A percentile compares a stretch with the other conserved stretches of the same genome.
Conservation (phyloP, 2,113 vertebrate genomes). For the Chaetodon trifascialis region DNA sequence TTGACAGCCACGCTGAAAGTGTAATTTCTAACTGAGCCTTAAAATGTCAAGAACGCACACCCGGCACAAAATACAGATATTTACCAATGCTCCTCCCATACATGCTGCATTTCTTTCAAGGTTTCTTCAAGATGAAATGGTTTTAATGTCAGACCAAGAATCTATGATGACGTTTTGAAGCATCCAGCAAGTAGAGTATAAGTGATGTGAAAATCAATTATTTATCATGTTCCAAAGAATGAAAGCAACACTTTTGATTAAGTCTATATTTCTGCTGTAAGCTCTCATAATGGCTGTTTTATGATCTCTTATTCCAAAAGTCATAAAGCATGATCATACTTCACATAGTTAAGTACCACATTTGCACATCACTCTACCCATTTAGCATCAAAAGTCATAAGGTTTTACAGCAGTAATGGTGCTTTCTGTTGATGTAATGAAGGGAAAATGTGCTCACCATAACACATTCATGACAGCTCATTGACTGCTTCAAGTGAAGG, state of each 20-base stretch:
- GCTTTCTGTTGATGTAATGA: conserved; percentile 28
- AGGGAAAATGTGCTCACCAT: conserved; percentile 2
- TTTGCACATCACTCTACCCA: conserved; percentile 20
- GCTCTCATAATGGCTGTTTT: conserved; percentile 35
- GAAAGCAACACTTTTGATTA: conserved; percentile 20
- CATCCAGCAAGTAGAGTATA: neutral
- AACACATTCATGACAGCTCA: conserved; percentile 19
- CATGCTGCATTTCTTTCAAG: neutral
- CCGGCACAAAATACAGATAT: neutral
- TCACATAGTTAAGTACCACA: conserved; percentile 14
- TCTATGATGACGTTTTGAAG: neutral
- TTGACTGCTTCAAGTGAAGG: conserved; percentile 19
- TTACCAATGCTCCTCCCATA: neutral
- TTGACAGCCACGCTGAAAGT: neutral
- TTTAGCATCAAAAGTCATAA: conserved; percentile 35
- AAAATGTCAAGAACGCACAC: conserved; percentile 2
- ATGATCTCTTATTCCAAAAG: conserved; percentile 37
- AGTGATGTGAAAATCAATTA: conserved; percentile 44
- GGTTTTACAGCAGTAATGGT: conserved; percentile 28
- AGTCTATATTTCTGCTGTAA: conserved; percentile 17
- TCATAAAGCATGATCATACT: conserved; percentile 16
- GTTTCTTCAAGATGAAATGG: neutral
- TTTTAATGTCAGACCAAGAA: conserved; percentile 5
- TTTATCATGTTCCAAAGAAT: conserved; percentile 18
- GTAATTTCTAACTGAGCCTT: neutral